These are phyloP conservation scores for Amphipyra tragopoginis DNA, from an alignment of 2,888 invertebrate genomes.

Conservation along the genomic window DNA sequence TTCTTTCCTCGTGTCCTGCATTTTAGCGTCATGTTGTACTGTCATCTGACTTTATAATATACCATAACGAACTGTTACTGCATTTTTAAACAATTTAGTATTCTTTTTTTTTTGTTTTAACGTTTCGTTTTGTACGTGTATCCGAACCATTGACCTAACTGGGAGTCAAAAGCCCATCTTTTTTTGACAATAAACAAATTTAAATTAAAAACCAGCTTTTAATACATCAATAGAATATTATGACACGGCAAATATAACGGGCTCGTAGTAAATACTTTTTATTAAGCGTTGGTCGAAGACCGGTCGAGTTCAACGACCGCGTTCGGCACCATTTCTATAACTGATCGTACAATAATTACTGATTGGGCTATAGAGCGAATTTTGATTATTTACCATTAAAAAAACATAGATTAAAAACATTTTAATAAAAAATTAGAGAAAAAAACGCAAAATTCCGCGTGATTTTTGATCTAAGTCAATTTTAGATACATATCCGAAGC, in stretches of 20 bases:
- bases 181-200: conserved; percentile 19
- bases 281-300: conserved; percentile 61
- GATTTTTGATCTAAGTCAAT: not conserved
- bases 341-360: conserved; percentile 47
- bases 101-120: not conserved
- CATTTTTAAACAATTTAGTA: not conserved
- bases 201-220: conserved; percentile 29
- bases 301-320: conserved; percentile 76
- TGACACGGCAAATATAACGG: conserved; percentile 67
- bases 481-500: not conserved
- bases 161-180: not conserved
- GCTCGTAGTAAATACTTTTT: conserved; percentile 61
- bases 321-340: conserved; percentile 69
- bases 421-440: not conserved
- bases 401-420: not conserved
- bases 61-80: conserved; percentile 8
- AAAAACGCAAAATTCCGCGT: not conserved
- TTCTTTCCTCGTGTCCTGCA: conserved; percentile 34
- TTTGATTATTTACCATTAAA: conserved; percentile 28
- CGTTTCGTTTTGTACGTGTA: not conserved
- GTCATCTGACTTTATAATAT: conserved; percentile 11
- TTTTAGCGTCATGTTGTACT: conserved; percentile 20
- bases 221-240: conserved; percentile 59
- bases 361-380: conserved; percentile 42
- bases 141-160: conserved; percentile 20